A percentile compares a stretch with the other conserved stretches of the same genome.
These are phyloP conservation scores for Strix uralensis DNA, from an alignment of 2,113 vertebrate species.

Conservation along the genomic window DNA sequence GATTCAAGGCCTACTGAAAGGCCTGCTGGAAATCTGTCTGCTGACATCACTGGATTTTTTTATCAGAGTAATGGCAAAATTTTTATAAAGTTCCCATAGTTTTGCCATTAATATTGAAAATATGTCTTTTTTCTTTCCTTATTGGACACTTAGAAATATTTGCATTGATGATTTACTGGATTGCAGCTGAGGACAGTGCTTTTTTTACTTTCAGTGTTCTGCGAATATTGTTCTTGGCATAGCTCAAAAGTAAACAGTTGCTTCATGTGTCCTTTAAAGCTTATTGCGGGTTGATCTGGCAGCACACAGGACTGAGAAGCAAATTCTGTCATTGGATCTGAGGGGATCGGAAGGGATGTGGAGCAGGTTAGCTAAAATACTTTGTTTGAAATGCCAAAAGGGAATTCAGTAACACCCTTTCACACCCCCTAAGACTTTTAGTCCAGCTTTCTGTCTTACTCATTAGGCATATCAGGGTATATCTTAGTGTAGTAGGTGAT, in stretches of 20 bases:
- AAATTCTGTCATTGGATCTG: slow-evolving; percentile 10
- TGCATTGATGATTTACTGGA: neutral
- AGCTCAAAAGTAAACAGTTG: slow-evolving; percentile 38
- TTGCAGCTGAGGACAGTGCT: neutral
- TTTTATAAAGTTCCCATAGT: neutral
- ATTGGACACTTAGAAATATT: neutral
- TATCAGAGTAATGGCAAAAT: neutral
- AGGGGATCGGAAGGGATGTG: neutral
- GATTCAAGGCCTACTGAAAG: neutral
- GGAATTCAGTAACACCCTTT: neutral
- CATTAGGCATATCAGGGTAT: neutral
- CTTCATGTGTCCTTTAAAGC: slow-evolving; percentile 26
- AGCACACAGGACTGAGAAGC: neutral
- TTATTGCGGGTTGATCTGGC: neutral
- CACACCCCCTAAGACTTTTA: neutral
- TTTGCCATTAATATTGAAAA: neutral
- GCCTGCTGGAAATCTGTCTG: neutral
- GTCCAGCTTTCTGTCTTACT: neutral
- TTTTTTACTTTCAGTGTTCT: neutral
- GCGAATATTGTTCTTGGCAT: slow-evolving; percentile 28
- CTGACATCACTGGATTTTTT: neutral
- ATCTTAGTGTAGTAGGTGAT: neutral
- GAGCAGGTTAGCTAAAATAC: neutral
- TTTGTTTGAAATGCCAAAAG: neutral
- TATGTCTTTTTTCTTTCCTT: neutral